Conservation (phyloP, 2,888 invertebrate genomes). For the Limnephilus rhombicus region DNA sequence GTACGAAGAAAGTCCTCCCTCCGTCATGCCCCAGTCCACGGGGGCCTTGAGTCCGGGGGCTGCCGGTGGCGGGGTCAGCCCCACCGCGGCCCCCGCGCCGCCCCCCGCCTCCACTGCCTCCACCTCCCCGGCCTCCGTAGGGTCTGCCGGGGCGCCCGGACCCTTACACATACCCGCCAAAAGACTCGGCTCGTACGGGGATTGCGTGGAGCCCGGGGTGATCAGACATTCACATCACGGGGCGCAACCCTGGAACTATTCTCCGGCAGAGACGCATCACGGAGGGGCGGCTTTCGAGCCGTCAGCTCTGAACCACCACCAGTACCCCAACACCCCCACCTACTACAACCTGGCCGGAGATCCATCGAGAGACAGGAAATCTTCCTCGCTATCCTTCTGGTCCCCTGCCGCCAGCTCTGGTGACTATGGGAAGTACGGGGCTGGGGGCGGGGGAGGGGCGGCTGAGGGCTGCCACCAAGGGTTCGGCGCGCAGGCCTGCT, state of each 20-base stretch:
- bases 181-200: constrained; percentile 79
- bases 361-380: constrained; percentile 80
- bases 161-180: constrained; percentile 94
- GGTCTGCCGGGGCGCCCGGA: constrained; percentile 84
- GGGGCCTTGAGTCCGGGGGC: constrained; percentile 71
- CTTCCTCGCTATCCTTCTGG: constrained; percentile 82
- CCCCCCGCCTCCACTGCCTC: constrained; percentile 80
- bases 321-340: constrained; percentile 84
- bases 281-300: constrained; percentile 77
- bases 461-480: constrained; percentile 82
- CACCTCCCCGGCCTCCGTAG: constrained; percentile 79
- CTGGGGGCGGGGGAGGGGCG: constrained; percentile 71
- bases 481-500: constrained; percentile 84
- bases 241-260: constrained; percentile 84
- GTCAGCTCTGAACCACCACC: constrained; percentile 81
- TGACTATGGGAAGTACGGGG: constrained; percentile 80
- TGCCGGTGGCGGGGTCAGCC: constrained; percentile 68
- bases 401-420: constrained; percentile 76
- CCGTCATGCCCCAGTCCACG: constrained; percentile 68
- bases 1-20: constrained; percentile 84
- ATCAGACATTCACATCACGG: constrained; percentile 86
- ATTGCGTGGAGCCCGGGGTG: constrained; percentile 82
- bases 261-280: constrained; percentile 80
- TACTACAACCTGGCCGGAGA: constrained; percentile 87
- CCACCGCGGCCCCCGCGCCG: constrained; percentile 79